phyloP scores from a whole-genome alignment of 2,113 vertebrate species.

The Halichoeres trimaculatus region DNA sequence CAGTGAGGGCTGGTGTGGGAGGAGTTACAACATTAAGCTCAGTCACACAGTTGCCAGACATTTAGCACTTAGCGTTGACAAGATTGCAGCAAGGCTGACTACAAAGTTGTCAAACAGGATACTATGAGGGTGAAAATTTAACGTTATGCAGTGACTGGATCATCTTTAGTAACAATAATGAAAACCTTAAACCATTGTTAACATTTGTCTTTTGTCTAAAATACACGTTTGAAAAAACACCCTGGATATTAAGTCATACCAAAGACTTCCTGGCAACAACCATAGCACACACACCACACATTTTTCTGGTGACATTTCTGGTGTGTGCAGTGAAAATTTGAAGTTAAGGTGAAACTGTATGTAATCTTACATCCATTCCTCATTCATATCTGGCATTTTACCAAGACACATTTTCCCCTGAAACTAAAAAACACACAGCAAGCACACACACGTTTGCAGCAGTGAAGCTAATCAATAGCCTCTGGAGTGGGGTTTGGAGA shows the following conservation, averaged over 20 bases:
- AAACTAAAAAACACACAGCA: slow-evolving; percentile 30
- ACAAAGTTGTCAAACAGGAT: slow-evolving; percentile 4
- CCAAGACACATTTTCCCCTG: slow-evolving; percentile 6
- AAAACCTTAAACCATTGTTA: background rate
- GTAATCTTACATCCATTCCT: slow-evolving; percentile 7
- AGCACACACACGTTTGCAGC: slow-evolving; percentile 22
- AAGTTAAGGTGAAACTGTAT: background rate
- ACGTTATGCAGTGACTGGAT: background rate
- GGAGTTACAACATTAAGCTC: slow-evolving; percentile 4
- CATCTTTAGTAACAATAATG: background rate
- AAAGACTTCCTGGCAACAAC: background rate
- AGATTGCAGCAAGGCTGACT: background rate
- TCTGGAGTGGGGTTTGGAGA: slow-evolving; percentile 33
- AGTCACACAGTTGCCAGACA: slow-evolving; percentile 7
- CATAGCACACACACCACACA: background rate
- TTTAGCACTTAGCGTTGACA: slow-evolving; percentile 7
- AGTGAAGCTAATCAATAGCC: slow-evolving; percentile 49
- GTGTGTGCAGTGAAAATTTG: background rate
- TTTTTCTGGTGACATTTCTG: background rate
- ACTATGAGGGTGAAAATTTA: background rate
- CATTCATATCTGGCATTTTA: slow-evolving; percentile 24
- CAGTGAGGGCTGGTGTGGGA: background rate
- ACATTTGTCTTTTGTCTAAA: too few relatives aligned
- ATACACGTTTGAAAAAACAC: too few relatives aligned
- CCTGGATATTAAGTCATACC: too few relatives aligned